Percentiles rank a stretch among this genome's conserved stretches.
phyloP scores from a whole-genome alignment of 2,888 invertebrate genomes.

The Lapara coniferarum region DNA sequence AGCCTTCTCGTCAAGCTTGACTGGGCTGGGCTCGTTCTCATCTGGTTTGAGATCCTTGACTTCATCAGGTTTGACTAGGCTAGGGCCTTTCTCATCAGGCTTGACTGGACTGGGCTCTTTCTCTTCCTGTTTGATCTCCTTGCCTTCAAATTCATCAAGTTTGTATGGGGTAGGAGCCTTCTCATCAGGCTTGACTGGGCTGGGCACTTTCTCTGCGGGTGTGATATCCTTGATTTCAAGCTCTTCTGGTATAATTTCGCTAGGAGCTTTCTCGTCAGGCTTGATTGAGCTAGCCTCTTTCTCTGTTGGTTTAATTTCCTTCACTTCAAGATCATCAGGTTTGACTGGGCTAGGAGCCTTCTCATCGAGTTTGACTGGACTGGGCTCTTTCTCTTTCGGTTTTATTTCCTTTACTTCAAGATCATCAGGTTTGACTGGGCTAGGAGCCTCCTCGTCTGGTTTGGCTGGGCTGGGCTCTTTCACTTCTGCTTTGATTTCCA shows the following conservation, averaged over 20 bases:
- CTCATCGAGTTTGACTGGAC: constrained; percentile 48
- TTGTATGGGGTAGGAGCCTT: constrained; percentile 27
- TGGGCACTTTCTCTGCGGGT: constrained; percentile 24
- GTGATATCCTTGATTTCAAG: constrained; percentile 28
- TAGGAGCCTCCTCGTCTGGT: not conserved
- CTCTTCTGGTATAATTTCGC: not conserved
- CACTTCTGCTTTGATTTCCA: constrained; percentile 28
- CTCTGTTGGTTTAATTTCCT: constrained; percentile 28
- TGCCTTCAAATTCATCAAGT: not conserved
- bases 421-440: not conserved
- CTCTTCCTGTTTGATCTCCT: not conserved
- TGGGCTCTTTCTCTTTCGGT: constrained; percentile 28
- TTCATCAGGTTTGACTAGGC: constrained; percentile 10
- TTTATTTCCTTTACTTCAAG: constrained; percentile 3
- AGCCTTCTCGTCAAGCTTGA: not conserved
- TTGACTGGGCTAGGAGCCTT: constrained; percentile 51
- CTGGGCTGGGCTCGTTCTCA: not conserved
- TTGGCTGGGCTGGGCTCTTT: constrained; percentile 11
- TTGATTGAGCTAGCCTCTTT: constrained; percentile 30
- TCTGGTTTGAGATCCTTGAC: not conserved
- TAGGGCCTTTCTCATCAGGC: constrained; percentile 19
- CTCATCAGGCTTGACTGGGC: constrained; percentile 23
- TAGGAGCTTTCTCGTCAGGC: constrained; percentile 27
- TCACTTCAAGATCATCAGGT: constrained; percentile 21
- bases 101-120: constrained; percentile 4